phyloP scores from a whole-genome alignment of 2,797 vertebrate species.

The Argya squamiceps region DNA sequence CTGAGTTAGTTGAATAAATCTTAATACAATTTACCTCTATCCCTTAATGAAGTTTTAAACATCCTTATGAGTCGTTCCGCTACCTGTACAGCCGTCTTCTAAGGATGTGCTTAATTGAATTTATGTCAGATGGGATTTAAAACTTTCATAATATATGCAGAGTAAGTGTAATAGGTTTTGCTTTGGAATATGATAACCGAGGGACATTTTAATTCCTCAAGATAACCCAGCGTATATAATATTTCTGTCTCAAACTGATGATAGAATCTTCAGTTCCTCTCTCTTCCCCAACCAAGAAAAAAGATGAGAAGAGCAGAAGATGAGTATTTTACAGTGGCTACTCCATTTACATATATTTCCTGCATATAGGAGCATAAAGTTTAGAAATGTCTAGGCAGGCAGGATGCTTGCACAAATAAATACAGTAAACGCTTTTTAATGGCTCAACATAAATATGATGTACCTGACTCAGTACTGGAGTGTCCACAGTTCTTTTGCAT shows the following conservation, averaged over 20 bases:
- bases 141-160: slow-evolving; percentile 51
- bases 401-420: slow-evolving; percentile 30
- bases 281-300: not conserved
- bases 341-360: slow-evolving; percentile 33
- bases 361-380: not conserved
- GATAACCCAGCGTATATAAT: not conserved
- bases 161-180: slow-evolving; percentile 50
- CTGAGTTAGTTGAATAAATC: slow-evolving; percentile 29
- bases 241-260: slow-evolving; percentile 23
- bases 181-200: slow-evolving; percentile 53
- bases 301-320: slow-evolving; percentile 22
- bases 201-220: slow-evolving; percentile 54
- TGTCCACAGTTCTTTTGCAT: not conserved
- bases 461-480: not conserved
- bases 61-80: not conserved
- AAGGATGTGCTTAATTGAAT: slow-evolving; percentile 56
- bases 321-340: slow-evolving; percentile 27
- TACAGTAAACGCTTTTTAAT: slow-evolving; percentile 10
- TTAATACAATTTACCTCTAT: slow-evolving; percentile 36
- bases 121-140: slow-evolving; percentile 50
- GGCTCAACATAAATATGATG: not conserved
- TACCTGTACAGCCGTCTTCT: slow-evolving; percentile 16
- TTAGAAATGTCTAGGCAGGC: not conserved
- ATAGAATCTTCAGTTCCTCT: slow-evolving; percentile 6
- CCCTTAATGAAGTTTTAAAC: slow-evolving; percentile 57